Evolutionary conservation across 2,113 vertebrate genomes (phyloP), one percentile per base, ranked within the genome.

Genomic region (Sterna hirundo): DNA sequence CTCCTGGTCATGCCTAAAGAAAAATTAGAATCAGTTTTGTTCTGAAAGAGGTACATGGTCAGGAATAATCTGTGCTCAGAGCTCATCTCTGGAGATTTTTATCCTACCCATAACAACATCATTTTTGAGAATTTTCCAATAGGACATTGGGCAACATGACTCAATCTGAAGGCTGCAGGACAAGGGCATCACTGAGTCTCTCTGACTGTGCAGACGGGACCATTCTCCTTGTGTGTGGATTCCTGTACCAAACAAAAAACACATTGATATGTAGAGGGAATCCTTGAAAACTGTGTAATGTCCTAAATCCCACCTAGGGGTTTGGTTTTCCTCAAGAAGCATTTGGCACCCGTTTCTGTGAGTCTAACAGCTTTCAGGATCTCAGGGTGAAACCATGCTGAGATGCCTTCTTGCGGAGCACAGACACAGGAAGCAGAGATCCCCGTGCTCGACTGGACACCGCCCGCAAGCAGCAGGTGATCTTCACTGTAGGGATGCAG

Each of bases 381-480:
- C 17, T 93, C 57, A 60, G 36, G 18, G 15, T 32, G 44, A 88
- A 90, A 52, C 42, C 32, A 17, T 15, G 6, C 51, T 71, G 18
- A 42, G 22, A 18, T 18, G 52, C 29, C 11, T 84, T 51, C 60
- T 51, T 36, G 23, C 22, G 34, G 29, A 68, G 12, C 2, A 7
- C 46, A 60, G 51, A 32, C 8, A 10, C 4, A 7, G 15, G 46
- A 70, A 34, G 10, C 16, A 44, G 83, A 91, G 60, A 42, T 89
- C 10, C 72, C 32, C 0, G 1, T 76, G 49, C 26, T 74, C 0
- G 0, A 23, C 26, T 23, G 52, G 15, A 36, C n/a, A 27, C 18
- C 3, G 1, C 20, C 18, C 74, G 36, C n/a, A 60, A 75, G n/a
- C 34, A 66, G 70, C 57, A 65, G 42, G 38, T 40, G 47, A 40